Evolutionary conservation across 2,888 invertebrate species (phyloP), one percentile per base, ranked within the genome.

Genomic region (Agrochola macilenta): DNA sequence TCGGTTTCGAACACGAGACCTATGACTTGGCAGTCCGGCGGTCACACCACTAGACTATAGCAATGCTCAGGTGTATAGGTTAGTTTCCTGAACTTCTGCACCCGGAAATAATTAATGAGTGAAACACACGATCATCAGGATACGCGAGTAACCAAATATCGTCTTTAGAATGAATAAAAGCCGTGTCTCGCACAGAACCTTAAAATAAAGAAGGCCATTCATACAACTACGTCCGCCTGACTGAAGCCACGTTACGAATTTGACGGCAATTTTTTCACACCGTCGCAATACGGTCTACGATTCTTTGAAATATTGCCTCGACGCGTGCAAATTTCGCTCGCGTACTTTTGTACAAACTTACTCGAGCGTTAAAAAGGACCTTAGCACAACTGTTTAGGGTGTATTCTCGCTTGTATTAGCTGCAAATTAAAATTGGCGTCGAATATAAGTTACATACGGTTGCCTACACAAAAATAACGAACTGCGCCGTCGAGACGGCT

Each of bases 401-500:
- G 68, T 75, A 88, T 69, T 87, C 83, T 91, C 57, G 85, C 82
- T 70, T 78, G 90, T 63, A 66, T 68, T 54, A 66, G 54, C 78
- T 78, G 88, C 89, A 90, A 89, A 90, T 89, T 87, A 88, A 88
- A 83, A 83, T 86, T 86, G 90, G 89, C 89, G 86, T 88, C 86
- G 88, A 91, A 91, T 91, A 89, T 91, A 93, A 92, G 91, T 94
- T 94, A 94, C 93, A 93, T 94, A 95, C 96, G 96, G 94, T 93
- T 96, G 95, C 96, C 94, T 96, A 94, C 95, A 96, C 96, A 95
- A 96, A 96, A 96, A 96, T 97, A 97, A 97, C 96, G 96, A 97
- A 95, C 94, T 91, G 90, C 90, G 89, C 90, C 91, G 92, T 89
- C 90, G 92, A 93, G 93, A 93, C 92, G 90, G 90, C 90, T 89